These are phyloP conservation scores for Peromyscus eremicus DNA, from an alignment of 2,797 vertebrate species.

Conservation along the genomic window DNA sequence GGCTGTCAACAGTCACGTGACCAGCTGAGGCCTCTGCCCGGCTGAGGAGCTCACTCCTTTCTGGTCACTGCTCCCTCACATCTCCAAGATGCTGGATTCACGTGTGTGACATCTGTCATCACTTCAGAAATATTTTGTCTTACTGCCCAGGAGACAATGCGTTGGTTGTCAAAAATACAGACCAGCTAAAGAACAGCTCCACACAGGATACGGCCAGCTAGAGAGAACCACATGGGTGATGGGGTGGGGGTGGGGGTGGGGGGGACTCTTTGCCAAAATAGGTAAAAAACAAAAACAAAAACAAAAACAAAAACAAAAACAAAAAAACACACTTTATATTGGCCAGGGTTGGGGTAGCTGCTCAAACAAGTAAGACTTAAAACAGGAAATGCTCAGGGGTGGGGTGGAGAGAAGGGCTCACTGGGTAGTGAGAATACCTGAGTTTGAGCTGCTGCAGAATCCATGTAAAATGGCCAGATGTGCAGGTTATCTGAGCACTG, in stretches of 20 bases:
- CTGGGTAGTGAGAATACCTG: neutral
- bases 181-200: neutral
- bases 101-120: neutral
- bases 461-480: neutral
- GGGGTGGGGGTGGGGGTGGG: too few species aligned
- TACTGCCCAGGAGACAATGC: neutral
- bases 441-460: neutral
- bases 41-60: neutral
- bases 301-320: too few species aligned
- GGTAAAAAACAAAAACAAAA: too few species aligned
- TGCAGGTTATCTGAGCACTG: neutral
- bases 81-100: neutral
- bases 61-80: neutral
- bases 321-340: neutral
- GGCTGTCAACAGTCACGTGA: neutral
- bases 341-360: neutral
- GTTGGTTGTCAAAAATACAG: neutral
- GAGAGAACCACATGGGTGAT: neutral
- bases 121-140: neutral
- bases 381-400: neutral
- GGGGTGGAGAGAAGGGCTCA: neutral
- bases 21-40: neutral
- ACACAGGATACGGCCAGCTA: neutral
- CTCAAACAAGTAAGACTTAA: conserved; percentile 19
- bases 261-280: neutral